Base-by-base conservation (phyloP, 1,140 invertebrate genomes). In the Conus betulinus region DNA sequence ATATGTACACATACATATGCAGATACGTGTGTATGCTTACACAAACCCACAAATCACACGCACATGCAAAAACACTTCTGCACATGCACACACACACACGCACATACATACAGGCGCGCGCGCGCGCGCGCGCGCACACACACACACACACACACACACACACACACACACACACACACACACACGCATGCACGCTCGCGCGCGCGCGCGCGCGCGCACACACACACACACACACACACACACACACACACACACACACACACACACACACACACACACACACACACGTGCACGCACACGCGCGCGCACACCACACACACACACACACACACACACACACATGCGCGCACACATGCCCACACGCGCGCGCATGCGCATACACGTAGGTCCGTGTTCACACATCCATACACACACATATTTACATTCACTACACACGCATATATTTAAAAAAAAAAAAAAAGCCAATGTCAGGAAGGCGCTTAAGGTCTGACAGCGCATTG, bases 121-220 rank as follows among this genome's bases (percentile, higher is more conserved):
- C 3, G 23, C 71, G 23, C 71, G 8, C n/a, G n/a, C 71, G 23
- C 71, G 6, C 71, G 6, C 71, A 74, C 71, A 74, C 71, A 20
- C n/a, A 25, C 71, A 74, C 71, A 74, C 71, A 74, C 71, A 74
- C 71, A 74, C 71, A 20, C n/a, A 25, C 71, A 74, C 71, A 74
- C 71, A 74, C 71, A 74, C 71, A 74, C 71, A 74, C 71, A 74
- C 71, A 74, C 71, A 7, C 71, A 74, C 71, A 7, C 71, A 74
- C 71, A 7, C 71, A 74, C 71, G 23, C 71, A 74, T 6, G 23
- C 71, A 74, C 71, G 23, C 71, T 4, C 71, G 23, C 71, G 6
- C 71, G 23, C 71, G 6, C 71, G 23, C 71, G 6, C 71, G 23
- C 71, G 6, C 71, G 23, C 71, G 6, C 71, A 7, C 71, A 74